These are phyloP conservation scores for Papilio protenor DNA, from an alignment of 2,888 invertebrate species.

Conservation along the genomic window DNA sequence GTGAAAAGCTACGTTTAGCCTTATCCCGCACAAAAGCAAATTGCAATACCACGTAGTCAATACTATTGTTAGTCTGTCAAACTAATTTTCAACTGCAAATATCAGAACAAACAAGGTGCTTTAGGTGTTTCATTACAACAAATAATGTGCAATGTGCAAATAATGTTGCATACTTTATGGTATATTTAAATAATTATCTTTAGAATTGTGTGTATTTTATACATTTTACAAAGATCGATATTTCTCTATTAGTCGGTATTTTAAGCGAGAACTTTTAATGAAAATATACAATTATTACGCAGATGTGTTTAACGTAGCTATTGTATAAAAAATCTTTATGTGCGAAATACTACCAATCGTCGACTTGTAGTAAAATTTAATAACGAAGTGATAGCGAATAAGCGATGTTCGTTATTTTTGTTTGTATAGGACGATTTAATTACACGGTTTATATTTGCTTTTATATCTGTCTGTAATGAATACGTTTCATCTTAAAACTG, in stretches of 20 bases:
- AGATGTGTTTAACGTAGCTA: no score
- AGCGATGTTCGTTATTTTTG: neutral
- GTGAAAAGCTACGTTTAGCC: neutral
- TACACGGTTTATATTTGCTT: neutral
- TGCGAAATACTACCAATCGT: no score
- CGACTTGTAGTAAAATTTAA: no score
- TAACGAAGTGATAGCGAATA: neutral
- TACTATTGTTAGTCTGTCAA: slow-evolving; percentile 13
- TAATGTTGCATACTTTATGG: no score
- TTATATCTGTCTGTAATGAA: neutral
- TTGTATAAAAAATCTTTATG: no score
- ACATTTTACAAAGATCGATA: no score
- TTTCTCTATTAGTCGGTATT: no score
- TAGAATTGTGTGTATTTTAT: no score
- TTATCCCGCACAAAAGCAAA: neutral
- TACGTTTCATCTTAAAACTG: slow-evolving; percentile 2
- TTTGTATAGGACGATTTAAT: neutral
- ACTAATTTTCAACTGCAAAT: slow-evolving; percentile 8
- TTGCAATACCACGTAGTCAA: neutral
- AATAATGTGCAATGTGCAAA: no score
- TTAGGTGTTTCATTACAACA: neutral
- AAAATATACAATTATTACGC: no score
- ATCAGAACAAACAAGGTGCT: slow-evolving; percentile 14
- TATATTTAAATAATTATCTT: no score
- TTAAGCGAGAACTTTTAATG: no score